Percentiles rank a stretch among this genome's conserved stretches.
Conservation (phyloP, 2,888 invertebrate species). For the Volucella zonaria region DNA sequence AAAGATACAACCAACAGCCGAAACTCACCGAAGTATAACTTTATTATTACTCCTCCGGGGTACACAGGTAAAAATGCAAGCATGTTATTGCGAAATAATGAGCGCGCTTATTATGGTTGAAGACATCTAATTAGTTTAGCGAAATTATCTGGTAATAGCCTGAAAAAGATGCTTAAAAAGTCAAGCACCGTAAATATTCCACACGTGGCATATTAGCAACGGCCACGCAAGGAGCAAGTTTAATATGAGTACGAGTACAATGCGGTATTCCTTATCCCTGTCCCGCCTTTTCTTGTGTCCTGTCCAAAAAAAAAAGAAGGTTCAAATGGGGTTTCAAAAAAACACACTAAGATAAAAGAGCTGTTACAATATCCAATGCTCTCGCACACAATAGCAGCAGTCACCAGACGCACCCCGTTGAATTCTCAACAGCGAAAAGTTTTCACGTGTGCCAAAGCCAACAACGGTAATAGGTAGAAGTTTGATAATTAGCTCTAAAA, state of each 20-base stretch:
- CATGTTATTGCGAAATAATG: conserved; percentile 52
- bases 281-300: conserved; percentile 8
- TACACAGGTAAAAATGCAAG: conserved; percentile 42
- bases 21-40: not conserved
- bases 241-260: conserved; percentile 22
- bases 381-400: conserved; percentile 52
- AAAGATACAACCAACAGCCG: not conserved
- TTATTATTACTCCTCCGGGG: conserved; percentile 35
- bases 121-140: conserved; percentile 67
- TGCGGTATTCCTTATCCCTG: conserved; percentile 34
- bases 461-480: conserved; percentile 63
- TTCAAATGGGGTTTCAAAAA: conserved; percentile 12
- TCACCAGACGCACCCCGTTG: conserved; percentile 53
- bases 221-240: conserved; percentile 44
- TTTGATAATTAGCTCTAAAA: conserved; percentile 81
- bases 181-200: conserved; percentile 80
- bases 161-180: conserved; percentile 75
- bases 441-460: conserved; percentile 68
- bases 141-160: conserved; percentile 58
- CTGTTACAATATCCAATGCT: conserved; percentile 64
- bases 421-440: conserved; percentile 77
- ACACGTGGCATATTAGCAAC: conserved; percentile 75
- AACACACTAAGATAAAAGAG: conserved; percentile 32
- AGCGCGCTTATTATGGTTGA: conserved; percentile 43
- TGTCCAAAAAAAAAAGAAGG: conserved; percentile 18